Evolutionary conservation across 2,113 vertebrate genomes (phyloP), one percentile per base, ranked within the genome.

Genomic region (Dipodomys stephensi): DNA sequence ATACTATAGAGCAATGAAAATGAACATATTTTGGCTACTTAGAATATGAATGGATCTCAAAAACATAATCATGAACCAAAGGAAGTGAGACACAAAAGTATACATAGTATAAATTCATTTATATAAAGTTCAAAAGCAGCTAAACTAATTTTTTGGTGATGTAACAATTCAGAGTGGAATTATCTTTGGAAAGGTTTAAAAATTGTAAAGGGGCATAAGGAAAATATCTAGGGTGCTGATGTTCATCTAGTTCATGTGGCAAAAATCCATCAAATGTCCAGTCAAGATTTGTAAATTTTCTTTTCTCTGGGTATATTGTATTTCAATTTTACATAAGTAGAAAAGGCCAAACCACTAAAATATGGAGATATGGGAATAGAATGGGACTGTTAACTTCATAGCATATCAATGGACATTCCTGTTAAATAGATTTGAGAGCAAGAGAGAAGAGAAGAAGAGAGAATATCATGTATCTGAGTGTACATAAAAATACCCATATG

Each of bases 251-350:
- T 16, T 57, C 53, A 57, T 57, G 11, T 57, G 53, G 9, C 71
- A 67, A 91, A 73, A 32, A 62, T 91, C 28, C 6, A 83, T 73
- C 28, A 57, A 30, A 18, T 1, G 64, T 6, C 57, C 32, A 49
- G 12, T 69, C 73, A 76, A 86, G 30, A 83, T 78, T 39, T 84
- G 7, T 90, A 64, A 83, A 88, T 32, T 71, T 49, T 65, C 71
- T 78, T 35, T 72, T 83, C 39, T 72, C 39, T 72, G 32, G 12
- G 39, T 35, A 30, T 68, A 68, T 71, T 90, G n/a, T 72, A 78
- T 88, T 82, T 95, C 19, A 71, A 86, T 22, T 44, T 72, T 71
- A 65, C 19, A 18, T 86, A 86, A 76, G 25, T 15, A 77, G 64
- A 39, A 19, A 65, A 49, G 91, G 84, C 22, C 7, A 77, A 81